Evolutionary conservation across 2,797 vertebrate species (phyloP), one percentile per base, ranked within the genome.

Genomic region (Centropyge bicolor): DNA sequence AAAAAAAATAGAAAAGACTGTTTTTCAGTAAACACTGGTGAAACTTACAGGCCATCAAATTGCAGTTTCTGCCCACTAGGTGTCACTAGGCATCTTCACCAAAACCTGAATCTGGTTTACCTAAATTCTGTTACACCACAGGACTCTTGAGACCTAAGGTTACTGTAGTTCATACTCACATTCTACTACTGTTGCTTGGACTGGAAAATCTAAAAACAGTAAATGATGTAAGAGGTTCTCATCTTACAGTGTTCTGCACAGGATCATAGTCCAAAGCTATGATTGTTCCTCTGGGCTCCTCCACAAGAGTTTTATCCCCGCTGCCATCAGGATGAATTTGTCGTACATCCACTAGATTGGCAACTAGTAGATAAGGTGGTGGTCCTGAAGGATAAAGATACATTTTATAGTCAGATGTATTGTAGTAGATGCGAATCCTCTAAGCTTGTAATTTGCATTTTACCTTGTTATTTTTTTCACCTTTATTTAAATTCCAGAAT

Each of bases 261-360:
- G 97, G 98, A 88, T 99, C 98, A 75, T 95, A 96, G 88, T 99
- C 98, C 83, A 99, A 86, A 57, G 97, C 96, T 89, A 96, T 91
- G 81, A 98, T 95, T 82, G 55, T 82, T 87, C 96, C 97, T 93
- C 95, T 95, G 43, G 97, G 96, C 88, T 95, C 95, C 70, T 95
- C 92, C 66, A 98, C 87, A 65, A 98, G 76, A 74, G 70, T 94
- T 82, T 88, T 76, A 38, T 96, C 96, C 74, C 83, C 92, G 3
- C 94, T 93, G 69, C 97, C 97, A 78, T 98, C 96, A 76, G 95
- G 94, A 87, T 91, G 88, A 31, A 98, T 93, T 78, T 86, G 92
- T 22, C 93, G 92, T 48, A 99, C 95, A 61, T 97, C 96, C 83
- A 92, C 95, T 65, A 92, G 88, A 90, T 96, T 97, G 82, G 97